A percentile compares a stretch with the other conserved stretches of the same genome.
These are phyloP conservation scores for Setophaga coronata DNA, from an alignment of 2,113 vertebrate species.

Conservation along the genomic window DNA sequence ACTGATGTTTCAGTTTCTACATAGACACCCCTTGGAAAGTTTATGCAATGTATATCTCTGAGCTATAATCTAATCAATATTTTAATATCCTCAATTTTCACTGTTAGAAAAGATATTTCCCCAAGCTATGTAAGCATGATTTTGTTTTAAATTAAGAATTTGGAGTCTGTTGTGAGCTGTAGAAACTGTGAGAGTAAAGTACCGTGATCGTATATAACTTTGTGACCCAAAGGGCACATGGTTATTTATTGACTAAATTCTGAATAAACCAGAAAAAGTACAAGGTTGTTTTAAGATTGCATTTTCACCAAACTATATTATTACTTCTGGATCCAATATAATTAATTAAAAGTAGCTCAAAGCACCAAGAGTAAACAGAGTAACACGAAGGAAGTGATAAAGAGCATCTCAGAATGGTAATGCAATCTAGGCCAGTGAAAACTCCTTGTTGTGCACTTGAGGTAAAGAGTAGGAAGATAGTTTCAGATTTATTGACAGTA, in stretches of 20 bases:
- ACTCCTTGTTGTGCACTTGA: background rate
- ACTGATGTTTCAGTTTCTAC: background rate
- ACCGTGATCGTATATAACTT: fast-evolving
- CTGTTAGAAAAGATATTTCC: constrained; percentile 19
- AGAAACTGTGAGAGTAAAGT: background rate
- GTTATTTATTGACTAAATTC: background rate
- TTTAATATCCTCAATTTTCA: constrained; percentile 24
- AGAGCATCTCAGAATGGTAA: background rate
- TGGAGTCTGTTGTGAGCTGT: background rate
- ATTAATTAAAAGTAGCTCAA: background rate
- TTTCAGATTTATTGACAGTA: background rate
- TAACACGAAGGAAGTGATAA: background rate
- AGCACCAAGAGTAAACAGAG: background rate
- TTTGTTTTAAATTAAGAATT: constrained; percentile 27
- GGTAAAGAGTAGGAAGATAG: background rate
- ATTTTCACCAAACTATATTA: background rate
- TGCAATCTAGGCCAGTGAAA: background rate
- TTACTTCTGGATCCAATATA: background rate
- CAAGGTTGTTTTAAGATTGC: background rate
- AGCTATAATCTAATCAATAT: constrained; percentile 23
- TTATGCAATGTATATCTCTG: background rate
- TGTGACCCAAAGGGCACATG: background rate
- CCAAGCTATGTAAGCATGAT: background rate
- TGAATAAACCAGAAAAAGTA: background rate
- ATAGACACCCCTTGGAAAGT: background rate